These are phyloP conservation scores for Anas capensis DNA, from an alignment of 2,797 vertebrate species.

Conservation along the genomic window DNA sequence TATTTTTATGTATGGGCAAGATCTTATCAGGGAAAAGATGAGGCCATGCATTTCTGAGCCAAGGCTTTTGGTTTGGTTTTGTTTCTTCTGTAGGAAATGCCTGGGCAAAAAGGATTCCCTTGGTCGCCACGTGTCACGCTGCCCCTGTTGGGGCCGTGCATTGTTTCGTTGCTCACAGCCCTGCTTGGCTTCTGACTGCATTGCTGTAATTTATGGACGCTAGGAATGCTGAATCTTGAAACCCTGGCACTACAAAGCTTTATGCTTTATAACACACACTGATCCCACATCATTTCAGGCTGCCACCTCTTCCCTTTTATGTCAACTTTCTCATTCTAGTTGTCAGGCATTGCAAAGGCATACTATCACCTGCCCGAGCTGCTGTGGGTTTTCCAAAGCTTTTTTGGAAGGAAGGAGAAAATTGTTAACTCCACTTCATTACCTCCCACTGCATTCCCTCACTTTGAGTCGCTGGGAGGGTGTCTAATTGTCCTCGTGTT, in stretches of 20 bases:
- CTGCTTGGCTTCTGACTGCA: background rate
- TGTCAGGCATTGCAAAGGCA: background rate
- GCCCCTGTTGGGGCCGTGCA: background rate
- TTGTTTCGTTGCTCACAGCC: background rate
- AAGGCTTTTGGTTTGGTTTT: background rate
- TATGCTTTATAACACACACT: background rate
- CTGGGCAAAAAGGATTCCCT: background rate
- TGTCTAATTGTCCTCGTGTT: background rate
- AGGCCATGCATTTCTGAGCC: background rate
- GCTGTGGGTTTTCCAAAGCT: background rate
- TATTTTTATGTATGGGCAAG: background rate
- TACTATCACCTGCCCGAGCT: background rate
- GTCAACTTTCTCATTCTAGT: background rate
- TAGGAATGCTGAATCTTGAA: background rate
- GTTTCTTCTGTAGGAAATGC: background rate
- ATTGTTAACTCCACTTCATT: background rate
- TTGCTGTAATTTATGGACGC: background rate
- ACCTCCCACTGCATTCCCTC: background rate
- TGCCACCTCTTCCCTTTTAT: background rate
- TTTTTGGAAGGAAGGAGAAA: background rate
- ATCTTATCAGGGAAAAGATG: background rate
- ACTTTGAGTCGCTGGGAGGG: background rate
- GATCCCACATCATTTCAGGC: background rate
- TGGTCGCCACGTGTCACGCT: accelerated
- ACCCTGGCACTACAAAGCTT: background rate